Conservation (phyloP, 2,113 vertebrate genomes). For the Micromys minutus region DNA sequence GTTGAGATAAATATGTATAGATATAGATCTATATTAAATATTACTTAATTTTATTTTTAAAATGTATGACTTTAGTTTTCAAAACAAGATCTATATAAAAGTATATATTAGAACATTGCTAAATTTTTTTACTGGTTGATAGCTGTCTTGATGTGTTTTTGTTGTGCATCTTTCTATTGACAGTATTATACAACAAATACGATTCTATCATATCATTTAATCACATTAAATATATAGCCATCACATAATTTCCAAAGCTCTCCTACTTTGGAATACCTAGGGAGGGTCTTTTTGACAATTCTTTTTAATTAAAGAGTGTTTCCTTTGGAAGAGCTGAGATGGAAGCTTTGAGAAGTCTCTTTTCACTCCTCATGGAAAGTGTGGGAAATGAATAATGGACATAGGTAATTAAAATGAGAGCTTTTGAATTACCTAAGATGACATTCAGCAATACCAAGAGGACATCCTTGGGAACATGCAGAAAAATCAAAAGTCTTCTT, state of each 20-base stretch:
- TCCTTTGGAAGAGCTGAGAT: conserved; percentile 58
- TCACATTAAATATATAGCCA: conserved; percentile 39
- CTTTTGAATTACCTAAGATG: conserved; percentile 67
- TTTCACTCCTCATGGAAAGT: conserved; percentile 71
- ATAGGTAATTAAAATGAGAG: conserved; percentile 73
- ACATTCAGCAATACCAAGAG: conserved; percentile 65
- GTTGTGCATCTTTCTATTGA: background rate
- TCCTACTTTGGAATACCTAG: conserved; percentile 15
- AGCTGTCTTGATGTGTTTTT: background rate
- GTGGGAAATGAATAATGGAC: conserved; percentile 69
- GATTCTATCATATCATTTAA: conserved; percentile 29
- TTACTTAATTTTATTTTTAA: conserved; percentile 8
- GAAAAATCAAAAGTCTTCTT: conserved; percentile 67
- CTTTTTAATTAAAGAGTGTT: conserved; percentile 69
- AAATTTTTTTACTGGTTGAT: background rate
- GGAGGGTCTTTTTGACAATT: conserved; percentile 37
- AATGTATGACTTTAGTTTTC: background rate
- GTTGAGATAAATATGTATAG: background rate
- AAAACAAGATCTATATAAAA: background rate
- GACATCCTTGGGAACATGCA: conserved; percentile 61
- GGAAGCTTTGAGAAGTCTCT: conserved; percentile 61
- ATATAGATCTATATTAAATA: background rate
- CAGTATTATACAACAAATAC: conserved; percentile 38
- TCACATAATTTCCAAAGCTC: background rate
- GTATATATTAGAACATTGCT: background rate